Percentiles rank a stretch among this genome's conserved stretches.
These are phyloP conservation scores for Axea sp. DNA, from an alignment of 2,888 invertebrate genomes.

Conservation along the genomic window DNA sequence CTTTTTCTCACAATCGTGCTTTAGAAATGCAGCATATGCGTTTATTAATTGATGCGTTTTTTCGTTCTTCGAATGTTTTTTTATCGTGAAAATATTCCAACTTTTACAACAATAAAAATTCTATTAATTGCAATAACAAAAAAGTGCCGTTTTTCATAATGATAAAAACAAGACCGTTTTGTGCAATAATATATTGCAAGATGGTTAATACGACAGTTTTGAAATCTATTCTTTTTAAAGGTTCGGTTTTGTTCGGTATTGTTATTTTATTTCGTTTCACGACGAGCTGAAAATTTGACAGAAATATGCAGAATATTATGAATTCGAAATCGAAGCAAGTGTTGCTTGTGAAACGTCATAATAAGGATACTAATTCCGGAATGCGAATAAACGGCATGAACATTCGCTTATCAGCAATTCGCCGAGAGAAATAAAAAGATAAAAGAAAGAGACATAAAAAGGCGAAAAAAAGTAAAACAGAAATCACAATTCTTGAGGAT, in stretches of 20 bases:
- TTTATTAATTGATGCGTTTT: no score
- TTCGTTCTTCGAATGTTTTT: no score
- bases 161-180: no score
- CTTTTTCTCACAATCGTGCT: not conserved
- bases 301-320: conserved; percentile 19
- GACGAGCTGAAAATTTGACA: not conserved
- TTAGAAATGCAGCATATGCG: not conserved
- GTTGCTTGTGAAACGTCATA: conserved; percentile 26
- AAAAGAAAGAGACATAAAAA: conserved; percentile 22
- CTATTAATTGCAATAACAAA: no score
- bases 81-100: no score
- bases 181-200: no score
- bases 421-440: conserved; percentile 26
- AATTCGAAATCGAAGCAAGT: conserved; percentile 5
- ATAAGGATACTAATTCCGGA: conserved; percentile 48
- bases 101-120: no score
- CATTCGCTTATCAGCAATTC: conserved; percentile 50
- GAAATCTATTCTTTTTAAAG: no score
- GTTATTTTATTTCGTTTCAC: conserved; percentile 9
- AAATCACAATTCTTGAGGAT: conserved; percentile 54
- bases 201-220: no score
- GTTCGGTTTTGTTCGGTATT: no score
- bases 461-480: conserved; percentile 25
- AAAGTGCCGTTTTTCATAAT: no score
- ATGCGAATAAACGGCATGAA: conserved; percentile 46